phyloP scores from a whole-genome alignment of 2,888 invertebrate genomes.

The Dolomedes plantarius region DNA sequence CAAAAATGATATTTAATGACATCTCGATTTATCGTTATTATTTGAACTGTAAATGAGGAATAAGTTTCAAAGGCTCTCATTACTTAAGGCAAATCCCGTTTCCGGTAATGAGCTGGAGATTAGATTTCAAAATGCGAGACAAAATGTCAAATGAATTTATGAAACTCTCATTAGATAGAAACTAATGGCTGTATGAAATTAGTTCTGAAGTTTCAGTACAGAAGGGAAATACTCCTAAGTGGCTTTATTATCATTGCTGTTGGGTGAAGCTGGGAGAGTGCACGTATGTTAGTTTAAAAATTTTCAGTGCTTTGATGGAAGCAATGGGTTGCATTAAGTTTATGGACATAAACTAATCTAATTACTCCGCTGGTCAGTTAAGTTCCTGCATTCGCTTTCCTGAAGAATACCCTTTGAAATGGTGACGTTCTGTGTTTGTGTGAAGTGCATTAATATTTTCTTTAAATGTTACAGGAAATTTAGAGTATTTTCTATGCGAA shows the following conservation, averaged over 20 bases:
- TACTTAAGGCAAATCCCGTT: neutral
- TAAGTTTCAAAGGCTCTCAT: neutral
- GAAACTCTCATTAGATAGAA: neutral
- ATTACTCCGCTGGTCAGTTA: too few relatives aligned
- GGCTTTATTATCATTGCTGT: neutral
- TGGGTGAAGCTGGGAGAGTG: too few relatives aligned
- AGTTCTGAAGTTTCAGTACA: neutral
- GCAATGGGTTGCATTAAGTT: too few relatives aligned
- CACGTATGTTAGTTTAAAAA: too few relatives aligned
- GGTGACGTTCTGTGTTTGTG: too few relatives aligned
- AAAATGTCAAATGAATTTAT: neutral
- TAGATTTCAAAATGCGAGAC: constrained; percentile 11
- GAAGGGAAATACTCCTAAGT: neutral
- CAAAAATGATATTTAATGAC: neutral
- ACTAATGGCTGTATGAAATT: neutral
- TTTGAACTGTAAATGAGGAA: neutral
- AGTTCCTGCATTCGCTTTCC: too few relatives aligned
- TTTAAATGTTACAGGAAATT: too few relatives aligned
- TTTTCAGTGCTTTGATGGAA: too few relatives aligned
- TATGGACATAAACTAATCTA: too few relatives aligned
- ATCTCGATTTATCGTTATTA: neutral
- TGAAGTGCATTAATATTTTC: too few relatives aligned
- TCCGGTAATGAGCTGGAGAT: neutral
- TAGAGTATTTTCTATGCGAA: too few relatives aligned
- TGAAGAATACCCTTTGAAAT: too few relatives aligned